A percentile compares a stretch with the other conserved stretches of the same genome.
Evolutionary conservation across 2,888 invertebrate genomes (phyloP).

Genomic region (Nudaria mundana): DNA sequence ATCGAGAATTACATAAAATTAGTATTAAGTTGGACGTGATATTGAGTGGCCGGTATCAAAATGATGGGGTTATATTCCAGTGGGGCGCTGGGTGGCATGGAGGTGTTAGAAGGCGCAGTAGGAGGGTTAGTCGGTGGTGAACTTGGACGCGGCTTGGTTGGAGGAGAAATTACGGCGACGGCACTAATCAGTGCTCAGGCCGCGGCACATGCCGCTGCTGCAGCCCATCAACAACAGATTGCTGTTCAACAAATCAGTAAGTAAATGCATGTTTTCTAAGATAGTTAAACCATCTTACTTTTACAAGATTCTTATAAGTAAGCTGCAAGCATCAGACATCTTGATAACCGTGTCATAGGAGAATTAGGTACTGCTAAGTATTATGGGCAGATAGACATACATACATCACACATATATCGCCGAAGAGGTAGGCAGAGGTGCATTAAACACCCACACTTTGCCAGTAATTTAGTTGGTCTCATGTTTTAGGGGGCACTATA

Average conservation of each 20-base stretch:
- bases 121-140: conserved; percentile 64
- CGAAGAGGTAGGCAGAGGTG: too few relatives aligned
- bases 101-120: conserved; percentile 59
- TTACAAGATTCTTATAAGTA: conserved; percentile 4
- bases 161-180: conserved; percentile 68
- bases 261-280: conserved; percentile 24
- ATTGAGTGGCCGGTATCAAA: conserved; percentile 48
- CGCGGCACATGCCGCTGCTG: conserved; percentile 73
- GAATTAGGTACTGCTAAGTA: too few relatives aligned
- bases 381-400: too few relatives aligned
- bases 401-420: too few relatives aligned
- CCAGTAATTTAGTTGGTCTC: too few relatives aligned
- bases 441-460: too few relatives aligned
- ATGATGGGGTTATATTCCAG: conserved; percentile 79
- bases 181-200: conserved; percentile 74
- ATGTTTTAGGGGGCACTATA: too few relatives aligned
- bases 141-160: conserved; percentile 60
- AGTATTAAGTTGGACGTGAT: conserved; percentile 16
- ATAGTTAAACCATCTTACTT: not conserved
- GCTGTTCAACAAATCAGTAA: conserved; percentile 71
- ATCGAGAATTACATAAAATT: conserved; percentile 28
- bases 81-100: conserved; percentile 79
- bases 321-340: too few relatives aligned
- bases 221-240: conserved; percentile 64
- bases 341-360: too few relatives aligned